Conservation (phyloP, 2,113 vertebrate species). For the Candoia aspera region DNA sequence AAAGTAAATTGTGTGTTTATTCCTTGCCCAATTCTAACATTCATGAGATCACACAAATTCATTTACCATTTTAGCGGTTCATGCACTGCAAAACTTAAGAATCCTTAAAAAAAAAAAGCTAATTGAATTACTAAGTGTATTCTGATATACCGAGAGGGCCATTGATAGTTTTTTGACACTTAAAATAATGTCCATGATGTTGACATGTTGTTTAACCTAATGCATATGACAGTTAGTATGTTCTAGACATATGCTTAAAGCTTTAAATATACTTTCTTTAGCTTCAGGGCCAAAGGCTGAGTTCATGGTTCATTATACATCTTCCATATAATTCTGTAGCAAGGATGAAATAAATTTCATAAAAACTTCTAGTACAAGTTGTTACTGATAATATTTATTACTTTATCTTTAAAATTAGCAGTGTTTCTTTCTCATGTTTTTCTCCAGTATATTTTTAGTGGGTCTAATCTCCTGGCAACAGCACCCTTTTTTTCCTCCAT, state of each 20-base stretch:
- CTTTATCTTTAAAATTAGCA: neutral
- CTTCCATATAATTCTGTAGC: neutral
- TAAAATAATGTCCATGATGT: neutral
- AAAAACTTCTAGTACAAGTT: neutral
- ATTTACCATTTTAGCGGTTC: too few relatives aligned
- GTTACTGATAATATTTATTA: neutral
- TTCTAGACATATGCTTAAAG: neutral
- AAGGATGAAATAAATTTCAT: neutral
- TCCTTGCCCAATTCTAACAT: too few relatives aligned
- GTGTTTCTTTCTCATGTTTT: neutral
- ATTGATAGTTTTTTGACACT: neutral
- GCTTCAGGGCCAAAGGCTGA: neutral
- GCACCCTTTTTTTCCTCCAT: neutral
- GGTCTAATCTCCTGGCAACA: conserved; percentile 7
- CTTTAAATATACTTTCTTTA: neutral
- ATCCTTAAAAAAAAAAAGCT: too few relatives aligned
- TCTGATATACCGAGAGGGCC: neutral
- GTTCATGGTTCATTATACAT: neutral
- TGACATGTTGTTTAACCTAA: neutral
- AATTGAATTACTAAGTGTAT: too few relatives aligned
- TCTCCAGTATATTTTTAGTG: conserved; percentile 7
- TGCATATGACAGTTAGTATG: neutral
- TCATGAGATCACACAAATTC: too few relatives aligned
- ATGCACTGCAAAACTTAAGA: too few relatives aligned
- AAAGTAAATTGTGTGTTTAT: too few relatives aligned